Conservation (phyloP, 2,113 vertebrate genomes). For the Pluvialis apricaria region DNA sequence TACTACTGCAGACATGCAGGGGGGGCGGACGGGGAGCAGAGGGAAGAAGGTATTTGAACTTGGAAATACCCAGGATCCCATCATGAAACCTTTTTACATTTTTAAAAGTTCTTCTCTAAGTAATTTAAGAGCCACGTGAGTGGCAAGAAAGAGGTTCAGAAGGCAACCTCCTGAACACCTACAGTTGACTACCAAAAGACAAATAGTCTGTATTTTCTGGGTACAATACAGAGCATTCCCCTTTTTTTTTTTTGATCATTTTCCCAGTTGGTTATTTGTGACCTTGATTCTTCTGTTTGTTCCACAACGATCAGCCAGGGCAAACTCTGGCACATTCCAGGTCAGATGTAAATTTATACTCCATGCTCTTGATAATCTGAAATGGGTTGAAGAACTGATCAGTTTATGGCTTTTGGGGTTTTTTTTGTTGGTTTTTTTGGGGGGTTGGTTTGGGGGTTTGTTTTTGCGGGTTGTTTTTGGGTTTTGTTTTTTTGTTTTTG, state of each 20-base stretch:
- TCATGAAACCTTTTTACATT: not conserved
- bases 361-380: not conserved
- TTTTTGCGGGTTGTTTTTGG: not conserved
- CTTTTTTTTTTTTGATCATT: not conserved
- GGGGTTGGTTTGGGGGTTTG: not conserved
- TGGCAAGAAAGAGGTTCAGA: not conserved
- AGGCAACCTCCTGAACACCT: not conserved
- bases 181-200: not conserved
- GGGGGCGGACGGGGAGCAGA: accelerated
- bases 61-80: not conserved
- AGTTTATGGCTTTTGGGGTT: not conserved
- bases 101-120: not conserved
- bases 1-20: not conserved
- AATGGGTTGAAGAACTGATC: not conserved
- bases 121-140: not conserved
- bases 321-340: not conserved
- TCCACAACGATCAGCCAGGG: not conserved
- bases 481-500: not conserved
- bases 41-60: not conserved
- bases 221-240: not conserved
- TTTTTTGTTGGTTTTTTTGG: not conserved
- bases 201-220: not conserved
- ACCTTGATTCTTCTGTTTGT: not conserved
- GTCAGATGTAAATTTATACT: not conserved
- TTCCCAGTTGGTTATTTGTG: not conserved